These are phyloP conservation scores for Rhynchonema sp. DNA, from an alignment of 2,888 invertebrate species.

Conservation along the genomic window DNA sequence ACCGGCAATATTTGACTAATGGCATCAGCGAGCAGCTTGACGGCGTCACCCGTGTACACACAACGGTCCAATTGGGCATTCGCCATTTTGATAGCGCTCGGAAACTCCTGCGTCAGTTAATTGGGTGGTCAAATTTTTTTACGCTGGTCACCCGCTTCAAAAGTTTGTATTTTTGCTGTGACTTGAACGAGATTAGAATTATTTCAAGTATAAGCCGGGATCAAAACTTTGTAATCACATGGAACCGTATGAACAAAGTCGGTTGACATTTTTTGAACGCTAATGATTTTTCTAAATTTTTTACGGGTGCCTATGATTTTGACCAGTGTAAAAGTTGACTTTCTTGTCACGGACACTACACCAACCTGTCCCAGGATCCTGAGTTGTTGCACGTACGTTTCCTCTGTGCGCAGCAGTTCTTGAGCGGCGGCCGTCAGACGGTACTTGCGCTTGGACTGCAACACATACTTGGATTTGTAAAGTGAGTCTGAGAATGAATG, in stretches of 20 bases:
- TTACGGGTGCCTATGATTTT: neutral
- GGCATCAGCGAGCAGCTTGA: neutral
- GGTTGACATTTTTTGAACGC: too few species aligned
- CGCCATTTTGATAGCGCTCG: neutral
- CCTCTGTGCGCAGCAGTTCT: neutral
- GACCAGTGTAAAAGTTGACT: neutral
- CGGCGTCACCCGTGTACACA: neutral
- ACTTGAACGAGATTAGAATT: too few species aligned
- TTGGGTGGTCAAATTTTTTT: too few species aligned
- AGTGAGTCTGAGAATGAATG: too few species aligned
- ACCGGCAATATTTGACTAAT: neutral
- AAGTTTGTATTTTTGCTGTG: too few species aligned
- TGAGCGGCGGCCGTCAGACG: neutral
- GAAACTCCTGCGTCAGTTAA: neutral
- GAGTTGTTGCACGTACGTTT: neutral
- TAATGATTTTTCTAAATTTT: neutral
- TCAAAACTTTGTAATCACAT: too few species aligned
- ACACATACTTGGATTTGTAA: neutral
- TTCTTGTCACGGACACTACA: neutral
- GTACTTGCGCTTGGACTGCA: neutral
- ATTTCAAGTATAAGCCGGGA: too few species aligned
- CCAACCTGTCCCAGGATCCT: neutral
- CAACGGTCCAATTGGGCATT: neutral
- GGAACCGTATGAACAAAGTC: too few species aligned
- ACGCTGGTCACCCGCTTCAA: too few species aligned